phyloP scores from a whole-genome alignment of 2,888 invertebrate species.

The Masnerella sp. region DNA sequence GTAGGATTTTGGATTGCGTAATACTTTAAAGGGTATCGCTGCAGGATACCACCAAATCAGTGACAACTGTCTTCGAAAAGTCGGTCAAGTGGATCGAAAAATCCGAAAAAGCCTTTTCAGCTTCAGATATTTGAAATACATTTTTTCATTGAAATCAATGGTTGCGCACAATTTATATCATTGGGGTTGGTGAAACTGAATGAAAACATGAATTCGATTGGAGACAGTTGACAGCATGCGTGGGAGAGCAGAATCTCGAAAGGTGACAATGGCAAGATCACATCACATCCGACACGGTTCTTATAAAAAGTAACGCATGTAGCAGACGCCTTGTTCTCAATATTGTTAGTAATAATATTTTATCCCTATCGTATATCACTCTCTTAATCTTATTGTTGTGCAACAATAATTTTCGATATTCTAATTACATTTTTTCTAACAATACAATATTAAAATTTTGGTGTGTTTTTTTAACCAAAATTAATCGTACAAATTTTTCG shows the following conservation, averaged over 20 bases:
- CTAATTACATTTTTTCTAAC: too few species aligned
- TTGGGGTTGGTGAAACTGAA: constrained; percentile 50
- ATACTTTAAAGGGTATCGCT: constrained; percentile 54
- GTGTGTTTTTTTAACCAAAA: too few species aligned
- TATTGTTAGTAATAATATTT: constrained; percentile 14
- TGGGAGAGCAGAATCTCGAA: constrained; percentile 70
- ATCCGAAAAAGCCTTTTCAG: constrained; percentile 55
- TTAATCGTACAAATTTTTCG: too few species aligned
- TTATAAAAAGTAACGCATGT: constrained; percentile 48
- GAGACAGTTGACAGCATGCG: constrained; percentile 65
- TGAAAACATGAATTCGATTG: constrained; percentile 59
- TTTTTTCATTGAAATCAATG: constrained; percentile 59
- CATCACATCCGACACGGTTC: constrained; percentile 52
- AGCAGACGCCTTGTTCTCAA: constrained; percentile 39
- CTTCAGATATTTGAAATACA: constrained; percentile 62
- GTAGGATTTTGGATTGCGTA: constrained; percentile 48
- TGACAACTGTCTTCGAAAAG: constrained; percentile 66
- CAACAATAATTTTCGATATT: neutral
- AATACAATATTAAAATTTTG: too few species aligned
- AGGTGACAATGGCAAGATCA: constrained; percentile 64
- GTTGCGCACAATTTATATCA: constrained; percentile 54
- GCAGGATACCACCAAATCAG: constrained; percentile 62
- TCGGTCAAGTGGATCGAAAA: constrained; percentile 71
- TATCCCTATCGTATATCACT: neutral
- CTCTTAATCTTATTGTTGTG: neutral